A percentile compares a stretch with the other conserved stretches of the same genome.
Evolutionary conservation across 2,888 invertebrate genomes (phyloP).

Genomic region (Tuta absoluta): DNA sequence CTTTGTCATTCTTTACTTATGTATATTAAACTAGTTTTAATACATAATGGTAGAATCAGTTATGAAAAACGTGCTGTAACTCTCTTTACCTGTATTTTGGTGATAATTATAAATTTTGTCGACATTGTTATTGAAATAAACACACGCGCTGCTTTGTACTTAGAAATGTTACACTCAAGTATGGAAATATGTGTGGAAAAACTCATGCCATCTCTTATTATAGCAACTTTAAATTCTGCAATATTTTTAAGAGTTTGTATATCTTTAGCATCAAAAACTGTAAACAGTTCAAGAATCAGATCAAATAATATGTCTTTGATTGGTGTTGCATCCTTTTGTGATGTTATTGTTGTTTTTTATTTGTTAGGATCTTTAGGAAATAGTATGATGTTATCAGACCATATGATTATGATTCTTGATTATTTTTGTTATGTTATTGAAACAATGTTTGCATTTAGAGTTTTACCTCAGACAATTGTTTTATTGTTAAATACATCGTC

Average conservation of each 20-base stretch:
- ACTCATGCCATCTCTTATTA: conserved; percentile 1
- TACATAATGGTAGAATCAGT: conserved; percentile 14
- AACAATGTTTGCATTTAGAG: neutral
- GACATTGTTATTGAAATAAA: neutral
- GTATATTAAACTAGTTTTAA: conserved; percentile 7
- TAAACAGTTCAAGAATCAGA: neutral
- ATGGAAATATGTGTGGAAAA: neutral
- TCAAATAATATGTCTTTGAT: conserved; percentile 8
- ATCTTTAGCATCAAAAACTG: neutral
- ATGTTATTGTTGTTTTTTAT: neutral
- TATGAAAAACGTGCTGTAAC: conserved; percentile 9
- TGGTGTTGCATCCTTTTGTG: neutral
- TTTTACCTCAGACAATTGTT: neutral
- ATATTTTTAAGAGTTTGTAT: conserved; percentile 4
- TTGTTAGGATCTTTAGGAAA: neutral
- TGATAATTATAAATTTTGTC: conserved; percentile 1
- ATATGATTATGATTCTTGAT: neutral
- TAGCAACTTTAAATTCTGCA: neutral
- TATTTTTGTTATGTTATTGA: conserved; percentile 6
- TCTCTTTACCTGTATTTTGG: neutral
- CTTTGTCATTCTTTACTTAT: neutral
- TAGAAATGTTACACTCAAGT: neutral
- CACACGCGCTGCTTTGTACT: neutral
- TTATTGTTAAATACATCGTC: neutral
- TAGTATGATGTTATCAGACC: neutral